Evolutionary conservation across 2,797 vertebrate species (phyloP), one percentile per base, ranked within the genome.

Genomic region (Toxotes lorentzi): DNA sequence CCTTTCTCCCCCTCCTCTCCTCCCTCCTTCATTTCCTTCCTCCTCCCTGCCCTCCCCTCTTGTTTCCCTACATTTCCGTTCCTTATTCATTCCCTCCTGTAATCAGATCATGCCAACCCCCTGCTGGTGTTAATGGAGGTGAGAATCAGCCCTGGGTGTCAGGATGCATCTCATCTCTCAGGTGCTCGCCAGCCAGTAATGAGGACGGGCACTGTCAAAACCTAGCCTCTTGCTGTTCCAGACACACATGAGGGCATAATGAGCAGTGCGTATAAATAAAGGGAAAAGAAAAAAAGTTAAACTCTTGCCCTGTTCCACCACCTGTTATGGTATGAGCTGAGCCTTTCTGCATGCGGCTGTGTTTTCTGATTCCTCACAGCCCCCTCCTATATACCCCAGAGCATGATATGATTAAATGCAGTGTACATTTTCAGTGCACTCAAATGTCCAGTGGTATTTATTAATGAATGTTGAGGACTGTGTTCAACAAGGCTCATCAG

Each of bases 51-150:
- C 84, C 79, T 82, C 84, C 83, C 75, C 12, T 78, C 86, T 81
- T 79, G 78, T 87, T 87, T 86, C 73, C 48, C 62, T 64, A 21
- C 43, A 21, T 86, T 87, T 78, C 86, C 62, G 38, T 58, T 78
- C 84, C 84, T 77, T 83, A 90, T 86, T 86, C 86, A 78, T 86
- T 67, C 78, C 78, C 79, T 77, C 78, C 83, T 50, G 88, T 95
- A 94, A 95, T 94, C 90, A 92, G 90, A 94, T 91, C 79, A 85
- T 78, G 85, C 86, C 58, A 84, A 93, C 92, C 93, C 89, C 94
- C 92, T 88, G 92, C 93, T 92, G 94, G 83, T 90, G 90, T 92
- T 95, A 95, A 94, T 95, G 88, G 91, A 95, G 92, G 94, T 94
- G 92, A 92, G 94, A 94, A 93, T 92, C 91, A 91, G 88, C 91